Base-by-base conservation (phyloP, 2,113 vertebrate species). In the Talpa occidentalis region DNA sequence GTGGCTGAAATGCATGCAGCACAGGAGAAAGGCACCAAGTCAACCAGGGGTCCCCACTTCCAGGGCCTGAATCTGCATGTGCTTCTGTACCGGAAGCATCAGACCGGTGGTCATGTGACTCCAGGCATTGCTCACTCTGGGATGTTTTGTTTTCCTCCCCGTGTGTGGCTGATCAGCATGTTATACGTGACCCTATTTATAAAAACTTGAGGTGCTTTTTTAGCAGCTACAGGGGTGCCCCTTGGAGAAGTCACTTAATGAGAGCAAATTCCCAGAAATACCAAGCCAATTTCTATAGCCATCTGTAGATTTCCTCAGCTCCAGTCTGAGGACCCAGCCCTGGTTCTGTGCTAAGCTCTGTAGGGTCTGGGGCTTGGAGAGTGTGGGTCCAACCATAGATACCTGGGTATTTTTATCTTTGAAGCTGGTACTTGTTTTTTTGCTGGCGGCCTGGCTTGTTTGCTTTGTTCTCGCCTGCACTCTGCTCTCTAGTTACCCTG, bases 121-220 rank as follows among this genome's bases (percentile, higher is more conserved):
- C 3, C 1, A 10, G 44, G n/a, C 17, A n/a, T 42, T 2, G 6
- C 11, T 73, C 2, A 2, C 77, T 47, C 0, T 0, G 30, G 73
- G 59, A 32, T 4, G 32, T 1, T 67, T 60, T 37, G 40, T 37
- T 24, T 78, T 49, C 15, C 10, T 47, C 21, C 40, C 12, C 2
- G 3, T 16, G 1, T 2, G 5, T 12, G 1, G 6, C 32, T 8
- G 2, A 10, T 9, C 0, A 12, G 0, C 24, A 6, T 0, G 32
- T 32, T 70, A 37, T 40, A 12, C 0, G 1, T 12, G 30, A 79
- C 32, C n/a, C 26, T 87, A 11, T 3, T 9, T 22, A 2, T 49
- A 12, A 77, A 73, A 26, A 22, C 24, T 8, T 7, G 6, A 24
- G 30, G 66, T 32, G 4, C 24, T 76, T 81, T 59, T 4, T 67